Evolutionary conservation across 2,888 invertebrate genomes (phyloP).

Genomic region (Polydrusus pterygomalis): DNA sequence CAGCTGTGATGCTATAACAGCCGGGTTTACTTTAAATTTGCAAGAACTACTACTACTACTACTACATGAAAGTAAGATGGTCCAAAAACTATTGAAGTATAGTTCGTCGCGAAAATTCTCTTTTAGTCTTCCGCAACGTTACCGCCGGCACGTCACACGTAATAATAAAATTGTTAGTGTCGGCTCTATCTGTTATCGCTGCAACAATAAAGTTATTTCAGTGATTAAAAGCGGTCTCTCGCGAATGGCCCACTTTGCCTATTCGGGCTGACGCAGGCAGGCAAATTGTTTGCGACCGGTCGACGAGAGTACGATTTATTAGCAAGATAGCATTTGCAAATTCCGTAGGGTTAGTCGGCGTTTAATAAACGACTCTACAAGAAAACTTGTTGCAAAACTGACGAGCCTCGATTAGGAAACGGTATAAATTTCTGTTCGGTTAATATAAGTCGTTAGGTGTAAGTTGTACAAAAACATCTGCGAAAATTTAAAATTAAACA

Average conservation of each 20-base stretch:
- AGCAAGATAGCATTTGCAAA: constrained; percentile 54
- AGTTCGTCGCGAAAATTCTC: too few relatives aligned
- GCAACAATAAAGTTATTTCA: constrained; percentile 51
- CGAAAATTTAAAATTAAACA: too few relatives aligned
- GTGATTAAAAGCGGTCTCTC: constrained; percentile 46
- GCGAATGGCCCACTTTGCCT: constrained; percentile 29
- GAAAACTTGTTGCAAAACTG: constrained; percentile 22
- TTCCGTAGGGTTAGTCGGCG: constrained; percentile 16
- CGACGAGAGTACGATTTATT: constrained; percentile 61
- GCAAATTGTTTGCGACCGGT: constrained; percentile 60
- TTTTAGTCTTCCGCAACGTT: constrained; percentile 4
- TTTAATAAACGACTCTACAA: constrained; percentile 18
- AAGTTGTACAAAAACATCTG: too few relatives aligned
- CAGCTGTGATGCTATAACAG: too few relatives aligned
- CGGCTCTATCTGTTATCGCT: constrained; percentile 41
- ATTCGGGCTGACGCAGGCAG: constrained; percentile 41
- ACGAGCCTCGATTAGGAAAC: not conserved
- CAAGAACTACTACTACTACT: too few relatives aligned
- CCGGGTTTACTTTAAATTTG: too few relatives aligned
- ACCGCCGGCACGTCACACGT: constrained; percentile 36
- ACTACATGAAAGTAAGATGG: too few relatives aligned
- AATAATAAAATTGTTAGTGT: constrained; percentile 45
- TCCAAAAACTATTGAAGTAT: too few relatives aligned
- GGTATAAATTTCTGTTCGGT: too few relatives aligned
- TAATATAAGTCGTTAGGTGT: too few relatives aligned